Base-by-base conservation (phyloP, 2,888 invertebrate genomes). In the Hyposoter didymator region DNA sequence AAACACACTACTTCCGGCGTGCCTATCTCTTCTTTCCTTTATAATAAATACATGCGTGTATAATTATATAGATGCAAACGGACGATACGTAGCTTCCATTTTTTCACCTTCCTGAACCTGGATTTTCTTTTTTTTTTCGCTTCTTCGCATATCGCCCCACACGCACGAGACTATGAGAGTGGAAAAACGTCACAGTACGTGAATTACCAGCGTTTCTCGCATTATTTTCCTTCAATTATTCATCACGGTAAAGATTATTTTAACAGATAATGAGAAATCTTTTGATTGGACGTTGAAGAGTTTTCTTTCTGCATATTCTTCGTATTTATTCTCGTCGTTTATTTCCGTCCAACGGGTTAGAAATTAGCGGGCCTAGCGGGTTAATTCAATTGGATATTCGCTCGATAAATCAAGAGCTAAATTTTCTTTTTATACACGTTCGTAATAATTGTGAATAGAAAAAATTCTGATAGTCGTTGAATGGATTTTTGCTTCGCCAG, bases 21-120 rank as follows among this genome's bases (percentile, higher is more conserved):
- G 39, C 39, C 66, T 66, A 66, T 66, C 39, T 66, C 66, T 66
- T 39, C 35, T 66, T 39, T 39, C 66, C 66, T 35, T 39, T n/a
- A 39, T 66, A 66, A 39, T 66, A 59, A 59, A 59, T 59, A 59
- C 28, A 59, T 28, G 55, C 59, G 59, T 59, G 28, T 59, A 59
- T 59, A 59, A 59, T 59, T 59, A 59, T 59, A 28, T 28, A 22
- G 19, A 59, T 59, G 59, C 28, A 59, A 59, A 59, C 6, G 14
- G 22, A 28, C 28, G 28, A 59, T 59, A 59, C 5, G 14, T 28
- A 59, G 12, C 5, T 14, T 12, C 55, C 10, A 49, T 55, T 55
- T 55, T 59, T 55, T 59, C 59, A 28, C 59, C 28, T 12, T 28
- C 28, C 59, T 59, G 28, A 59, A 59, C 59, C 1, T 14, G 3